These are phyloP conservation scores for Scatophagus argus DNA, from an alignment of 2,113 vertebrate genomes.

Conservation along the genomic window DNA sequence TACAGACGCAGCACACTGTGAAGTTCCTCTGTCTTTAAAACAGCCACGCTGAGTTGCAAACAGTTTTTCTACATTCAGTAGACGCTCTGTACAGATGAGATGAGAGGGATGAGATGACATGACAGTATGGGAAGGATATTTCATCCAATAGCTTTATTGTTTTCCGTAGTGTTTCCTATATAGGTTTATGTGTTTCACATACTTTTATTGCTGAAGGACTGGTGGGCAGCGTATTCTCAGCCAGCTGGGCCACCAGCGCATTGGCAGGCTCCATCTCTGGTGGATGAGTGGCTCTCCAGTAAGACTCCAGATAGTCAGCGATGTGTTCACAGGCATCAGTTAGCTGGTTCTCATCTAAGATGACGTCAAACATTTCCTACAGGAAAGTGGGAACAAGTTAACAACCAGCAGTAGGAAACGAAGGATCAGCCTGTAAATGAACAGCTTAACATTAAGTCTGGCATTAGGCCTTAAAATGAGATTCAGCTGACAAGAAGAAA, in stretches of 20 bases:
- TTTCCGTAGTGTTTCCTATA: background rate
- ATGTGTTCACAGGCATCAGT: conserved; percentile 98
- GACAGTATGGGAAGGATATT: conserved; percentile 5
- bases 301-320: conserved; percentile 96
- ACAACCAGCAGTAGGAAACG: background rate
- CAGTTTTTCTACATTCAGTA: conserved; percentile 12
- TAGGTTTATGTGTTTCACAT: conserved; percentile 26
- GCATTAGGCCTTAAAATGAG: conserved; percentile 14
- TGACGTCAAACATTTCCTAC: conserved; percentile 97
- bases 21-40: conserved; percentile 1
- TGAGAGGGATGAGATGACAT: conserved; percentile 50
- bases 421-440: background rate
- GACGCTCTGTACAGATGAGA: conserved; percentile 11
- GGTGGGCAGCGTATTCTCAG: conserved; percentile 89
- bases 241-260: conserved; percentile 90
- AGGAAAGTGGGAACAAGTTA: background rate
- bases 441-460: too few relatives aligned
- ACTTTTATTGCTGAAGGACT: conserved; percentile 84
- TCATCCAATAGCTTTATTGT: background rate
- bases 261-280: conserved; percentile 90
- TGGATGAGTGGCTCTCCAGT: conserved; percentile 97
- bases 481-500: conserved; percentile 4
- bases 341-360: conserved; percentile 98
- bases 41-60: background rate
- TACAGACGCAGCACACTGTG: conserved; percentile 20